A percentile compares a stretch with the other conserved stretches of the same genome.
Evolutionary conservation across 2,113 vertebrate species (phyloP).

Genomic region (Hoplias malabaricus): DNA sequence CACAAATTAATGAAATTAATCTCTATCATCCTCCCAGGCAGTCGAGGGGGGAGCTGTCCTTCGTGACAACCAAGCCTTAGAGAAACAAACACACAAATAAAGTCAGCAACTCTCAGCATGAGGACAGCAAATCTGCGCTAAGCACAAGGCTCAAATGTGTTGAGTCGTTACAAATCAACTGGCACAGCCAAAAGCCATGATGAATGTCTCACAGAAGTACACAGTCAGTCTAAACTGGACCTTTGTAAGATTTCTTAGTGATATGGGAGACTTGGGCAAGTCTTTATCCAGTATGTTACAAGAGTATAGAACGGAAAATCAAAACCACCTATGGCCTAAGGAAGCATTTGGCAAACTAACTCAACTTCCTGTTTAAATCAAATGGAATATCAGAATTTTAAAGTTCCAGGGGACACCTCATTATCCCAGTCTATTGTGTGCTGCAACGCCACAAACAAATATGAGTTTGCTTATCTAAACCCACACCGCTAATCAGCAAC

Average conservation of each 20-base stretch:
- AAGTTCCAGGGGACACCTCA: background rate
- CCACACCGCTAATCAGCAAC: background rate
- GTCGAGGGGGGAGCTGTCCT: slow-evolving; percentile 36
- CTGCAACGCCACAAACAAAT: background rate
- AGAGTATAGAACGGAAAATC: background rate
- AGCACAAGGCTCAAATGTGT: background rate
- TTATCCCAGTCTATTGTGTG: slow-evolving; percentile 10
- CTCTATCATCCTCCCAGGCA: slow-evolving; percentile 44
- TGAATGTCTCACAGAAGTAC: background rate
- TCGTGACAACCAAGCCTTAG: slow-evolving; percentile 25
- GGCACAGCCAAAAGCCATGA: background rate
- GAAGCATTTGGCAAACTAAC: background rate
- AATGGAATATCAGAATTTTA: background rate
- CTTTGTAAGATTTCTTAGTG: background rate
- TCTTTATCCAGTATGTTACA: background rate
- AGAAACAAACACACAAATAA: slow-evolving; percentile 12
- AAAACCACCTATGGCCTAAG: background rate
- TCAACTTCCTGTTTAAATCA: background rate
- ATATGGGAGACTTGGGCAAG: background rate
- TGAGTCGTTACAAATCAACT: slow-evolving; percentile 1
- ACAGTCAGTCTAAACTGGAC: background rate
- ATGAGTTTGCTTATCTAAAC: slow-evolving; percentile 4
- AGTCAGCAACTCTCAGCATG: slow-evolving; percentile 21
- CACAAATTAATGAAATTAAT: slow-evolving; percentile 67
- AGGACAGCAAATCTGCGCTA: background rate